phyloP scores from a whole-genome alignment of 2,888 invertebrate species.

The Crossocerus cetratus region DNA sequence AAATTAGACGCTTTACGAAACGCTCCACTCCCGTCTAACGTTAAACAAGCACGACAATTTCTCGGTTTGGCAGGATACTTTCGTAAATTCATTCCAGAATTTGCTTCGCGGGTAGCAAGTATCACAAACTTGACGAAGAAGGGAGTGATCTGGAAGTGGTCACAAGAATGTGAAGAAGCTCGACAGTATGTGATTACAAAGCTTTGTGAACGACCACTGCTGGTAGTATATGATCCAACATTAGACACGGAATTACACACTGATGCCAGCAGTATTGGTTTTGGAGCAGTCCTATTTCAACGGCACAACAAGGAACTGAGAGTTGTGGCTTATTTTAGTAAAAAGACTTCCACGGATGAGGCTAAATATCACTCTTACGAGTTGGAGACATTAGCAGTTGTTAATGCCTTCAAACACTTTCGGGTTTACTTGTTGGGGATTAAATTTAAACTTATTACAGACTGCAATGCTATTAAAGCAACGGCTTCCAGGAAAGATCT shows the following conservation, averaged over 20 bases:
- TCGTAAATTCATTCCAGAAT: not conserved
- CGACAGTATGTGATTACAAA: not conserved
- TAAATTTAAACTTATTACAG: not conserved
- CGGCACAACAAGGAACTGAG: not conserved
- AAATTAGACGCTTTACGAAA: not conserved
- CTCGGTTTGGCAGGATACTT: not conserved
- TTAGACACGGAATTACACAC: too few relatives aligned
- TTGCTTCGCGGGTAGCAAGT: not conserved
- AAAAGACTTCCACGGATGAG: not conserved
- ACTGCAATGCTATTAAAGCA: not conserved
- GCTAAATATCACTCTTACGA: slow-evolving; percentile 7
- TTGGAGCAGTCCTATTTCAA: not conserved
- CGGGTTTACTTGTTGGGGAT: not conserved
- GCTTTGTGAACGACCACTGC: not conserved
- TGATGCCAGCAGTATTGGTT: too few relatives aligned
- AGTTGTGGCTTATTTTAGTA: not conserved
- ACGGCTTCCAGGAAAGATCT: not conserved
- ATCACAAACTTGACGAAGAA: not conserved
- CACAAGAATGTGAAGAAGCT: not conserved
- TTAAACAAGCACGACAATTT: not conserved
- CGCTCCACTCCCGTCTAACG: not conserved
- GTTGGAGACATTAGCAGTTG: not conserved
- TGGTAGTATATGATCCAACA: not conserved
- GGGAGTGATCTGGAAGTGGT: not conserved
- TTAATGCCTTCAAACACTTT: not conserved